Evolutionary conservation across 1,140 invertebrate genomes (phyloP).

Genomic region (Zaprionus camerounensis): DNA sequence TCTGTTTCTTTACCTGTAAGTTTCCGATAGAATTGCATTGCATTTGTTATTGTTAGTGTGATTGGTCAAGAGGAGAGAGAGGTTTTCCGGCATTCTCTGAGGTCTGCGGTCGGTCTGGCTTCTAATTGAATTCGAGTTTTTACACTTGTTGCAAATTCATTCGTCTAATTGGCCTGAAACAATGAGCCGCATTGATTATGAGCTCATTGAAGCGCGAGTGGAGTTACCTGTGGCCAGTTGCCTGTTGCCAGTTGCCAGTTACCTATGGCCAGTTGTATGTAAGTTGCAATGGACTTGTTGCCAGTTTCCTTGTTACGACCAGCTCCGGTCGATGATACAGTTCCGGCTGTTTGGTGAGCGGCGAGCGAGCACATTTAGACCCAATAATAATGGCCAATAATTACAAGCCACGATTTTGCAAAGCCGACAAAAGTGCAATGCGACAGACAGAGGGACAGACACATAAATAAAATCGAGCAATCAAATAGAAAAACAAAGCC

Average conservation of each 20-base stretch:
- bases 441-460: constrained; percentile 41
- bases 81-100: constrained; percentile 7
- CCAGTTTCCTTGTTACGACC: constrained; percentile 61
- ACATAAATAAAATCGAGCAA: constrained; percentile 68
- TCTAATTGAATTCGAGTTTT: constrained; percentile 69
- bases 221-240: constrained; percentile 1
- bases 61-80: background rate
- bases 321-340: constrained; percentile 39
- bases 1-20: background rate
- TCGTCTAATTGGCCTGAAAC: constrained; percentile 59
- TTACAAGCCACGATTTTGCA: constrained; percentile 77
- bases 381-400: constrained; percentile 78
- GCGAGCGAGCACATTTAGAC: constrained; percentile 38
- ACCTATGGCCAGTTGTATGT: constrained; percentile 29
- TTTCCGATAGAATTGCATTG: constrained; percentile 21
- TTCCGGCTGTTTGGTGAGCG: constrained; percentile 69
- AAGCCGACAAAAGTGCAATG: constrained; percentile 50
- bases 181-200: constrained; percentile 49
- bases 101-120: constrained; percentile 17
- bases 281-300: constrained; percentile 22
- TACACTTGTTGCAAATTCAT: constrained; percentile 68
- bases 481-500: constrained; percentile 65
- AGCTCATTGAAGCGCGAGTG: constrained; percentile 64
- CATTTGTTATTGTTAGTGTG: background rate
- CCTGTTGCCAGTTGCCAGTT: background rate